These are phyloP conservation scores for Melanerpes aurifrons DNA, from an alignment of 2,113 vertebrate species.

Conservation along the genomic window DNA sequence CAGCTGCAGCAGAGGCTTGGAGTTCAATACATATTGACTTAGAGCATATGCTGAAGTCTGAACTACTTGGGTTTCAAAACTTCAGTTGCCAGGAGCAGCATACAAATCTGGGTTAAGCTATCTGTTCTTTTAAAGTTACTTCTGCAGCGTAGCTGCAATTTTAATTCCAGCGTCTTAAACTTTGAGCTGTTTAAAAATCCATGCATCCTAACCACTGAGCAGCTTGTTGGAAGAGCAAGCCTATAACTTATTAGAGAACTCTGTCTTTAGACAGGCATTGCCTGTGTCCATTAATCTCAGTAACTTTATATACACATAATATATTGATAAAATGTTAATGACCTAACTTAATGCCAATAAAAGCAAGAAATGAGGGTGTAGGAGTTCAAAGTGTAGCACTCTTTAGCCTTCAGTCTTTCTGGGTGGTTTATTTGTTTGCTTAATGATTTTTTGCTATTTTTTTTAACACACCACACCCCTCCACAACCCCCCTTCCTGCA, in stretches of 20 bases:
- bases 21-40: conserved; percentile 63
- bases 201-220: neutral
- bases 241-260: conserved; percentile 7
- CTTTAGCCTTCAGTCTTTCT: conserved; percentile 21
- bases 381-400: conserved; percentile 49
- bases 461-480: neutral
- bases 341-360: conserved; percentile 59
- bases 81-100: conserved; percentile 17
- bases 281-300: conserved; percentile 56
- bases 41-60: conserved; percentile 41
- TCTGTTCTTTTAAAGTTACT: conserved; percentile 29
- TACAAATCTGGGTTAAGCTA: conserved; percentile 49
- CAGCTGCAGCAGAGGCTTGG: conserved; percentile 39
- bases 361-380: conserved; percentile 51
- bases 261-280: conserved; percentile 19
- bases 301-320: conserved; percentile 58
- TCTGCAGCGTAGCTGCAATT: conserved; percentile 22
- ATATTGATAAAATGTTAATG: conserved; percentile 68
- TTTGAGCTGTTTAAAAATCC: conserved; percentile 47
- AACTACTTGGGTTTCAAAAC: conserved; percentile 50
- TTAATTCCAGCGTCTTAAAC: conserved; percentile 35
- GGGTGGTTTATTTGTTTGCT: conserved; percentile 42
- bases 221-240: conserved; percentile 42
- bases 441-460: neutral
- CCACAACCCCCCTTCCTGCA: neutral